Evolutionary conservation across 2,797 vertebrate genomes (phyloP).

Genomic region (Steatocranus sp.): DNA sequence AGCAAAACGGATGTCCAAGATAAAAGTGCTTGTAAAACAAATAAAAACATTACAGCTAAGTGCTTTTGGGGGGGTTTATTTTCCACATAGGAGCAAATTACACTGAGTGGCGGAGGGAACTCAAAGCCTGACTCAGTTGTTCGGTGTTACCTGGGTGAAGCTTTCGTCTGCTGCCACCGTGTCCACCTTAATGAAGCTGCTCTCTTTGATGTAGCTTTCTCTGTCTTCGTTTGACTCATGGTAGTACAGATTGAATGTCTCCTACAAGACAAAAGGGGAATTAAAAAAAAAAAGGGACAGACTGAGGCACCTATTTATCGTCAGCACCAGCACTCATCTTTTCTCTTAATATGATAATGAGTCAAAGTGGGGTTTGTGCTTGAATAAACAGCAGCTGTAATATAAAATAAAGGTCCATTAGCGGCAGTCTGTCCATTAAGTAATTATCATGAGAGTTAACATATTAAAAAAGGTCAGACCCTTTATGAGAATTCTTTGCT

Average conservation of each 20-base stretch:
- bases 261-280: slow-evolving; percentile 53
- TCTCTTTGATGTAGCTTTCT: slow-evolving; percentile 93
- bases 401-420: slow-evolving; percentile 32
- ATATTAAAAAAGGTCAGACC: neutral
- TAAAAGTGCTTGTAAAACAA: slow-evolving; percentile 47
- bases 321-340: slow-evolving; percentile 13
- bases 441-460: slow-evolving; percentile 12
- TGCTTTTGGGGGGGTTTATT: slow-evolving; percentile 13
- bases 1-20: slow-evolving; percentile 20
- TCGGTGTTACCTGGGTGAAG: slow-evolving; percentile 89
- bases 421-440: slow-evolving; percentile 5
- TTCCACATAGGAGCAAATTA: slow-evolving; percentile 47
- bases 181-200: slow-evolving; percentile 95
- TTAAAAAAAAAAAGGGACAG: neutral
- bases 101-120: slow-evolving; percentile 35
- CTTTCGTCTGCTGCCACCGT: slow-evolving; percentile 98
- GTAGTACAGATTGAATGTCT: slow-evolving; percentile 98
- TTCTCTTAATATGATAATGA: slow-evolving; percentile 48
- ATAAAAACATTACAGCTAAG: slow-evolving; percentile 41
- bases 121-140: slow-evolving; percentile 37
- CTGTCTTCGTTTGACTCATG: slow-evolving; percentile 96
- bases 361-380: slow-evolving; percentile 1
- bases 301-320: slow-evolving; percentile 22
- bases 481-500: neutral
- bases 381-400: slow-evolving; percentile 22